A percentile compares a stretch with the other conserved stretches of the same genome.
phyloP scores from a whole-genome alignment of 92 coral and sea anemone genomes.

The Siderastrea radians region DNA sequence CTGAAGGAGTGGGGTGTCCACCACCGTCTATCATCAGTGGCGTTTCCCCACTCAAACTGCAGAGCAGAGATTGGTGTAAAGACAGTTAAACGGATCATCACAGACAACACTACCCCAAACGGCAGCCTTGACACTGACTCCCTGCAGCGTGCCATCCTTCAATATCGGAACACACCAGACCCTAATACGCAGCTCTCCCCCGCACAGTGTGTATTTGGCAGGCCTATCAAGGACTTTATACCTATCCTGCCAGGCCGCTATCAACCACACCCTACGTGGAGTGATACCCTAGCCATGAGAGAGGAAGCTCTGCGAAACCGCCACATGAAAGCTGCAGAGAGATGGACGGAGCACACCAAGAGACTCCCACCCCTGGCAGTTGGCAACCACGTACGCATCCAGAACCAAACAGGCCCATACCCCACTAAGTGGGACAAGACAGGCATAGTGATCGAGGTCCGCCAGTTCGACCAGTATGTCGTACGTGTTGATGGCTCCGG shows the following conservation, averaged over 20 bases:
- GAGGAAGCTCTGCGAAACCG: slow-evolving; percentile 73
- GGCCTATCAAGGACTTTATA: slow-evolving; percentile 77
- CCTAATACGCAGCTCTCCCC: slow-evolving; percentile 73
- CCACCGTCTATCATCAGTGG: slow-evolving; percentile 74
- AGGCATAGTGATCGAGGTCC: slow-evolving; percentile 42
- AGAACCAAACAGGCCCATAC: slow-evolving; percentile 52
- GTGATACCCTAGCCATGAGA: slow-evolving; percentile 55
- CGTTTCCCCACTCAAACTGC: slow-evolving; percentile 80
- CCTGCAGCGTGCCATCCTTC: slow-evolving; percentile 69
- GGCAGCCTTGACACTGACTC: slow-evolving; percentile 73
- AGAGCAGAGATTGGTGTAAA: slow-evolving; percentile 71
- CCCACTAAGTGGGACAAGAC: slow-evolving; percentile 57
- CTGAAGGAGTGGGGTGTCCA: slow-evolving; percentile 78
- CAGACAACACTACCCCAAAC: slow-evolving; percentile 65
- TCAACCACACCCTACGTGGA: slow-evolving; percentile 74
- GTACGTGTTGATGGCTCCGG: slow-evolving; percentile 61
- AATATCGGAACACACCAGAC: slow-evolving; percentile 73
- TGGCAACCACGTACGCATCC: slow-evolving; percentile 71
- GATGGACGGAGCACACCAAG: slow-evolving; percentile 71
- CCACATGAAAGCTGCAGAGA: slow-evolving; percentile 67
- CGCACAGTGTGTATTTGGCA: slow-evolving; percentile 74
- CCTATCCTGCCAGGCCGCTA: slow-evolving; percentile 78
- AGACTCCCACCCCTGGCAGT: slow-evolving; percentile 66
- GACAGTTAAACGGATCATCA: slow-evolving; percentile 62
- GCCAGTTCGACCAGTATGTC: slow-evolving; percentile 64